These are phyloP conservation scores for Mesopsocus fuscifrons DNA, from an alignment of 2,888 invertebrate genomes.

Conservation along the genomic window DNA sequence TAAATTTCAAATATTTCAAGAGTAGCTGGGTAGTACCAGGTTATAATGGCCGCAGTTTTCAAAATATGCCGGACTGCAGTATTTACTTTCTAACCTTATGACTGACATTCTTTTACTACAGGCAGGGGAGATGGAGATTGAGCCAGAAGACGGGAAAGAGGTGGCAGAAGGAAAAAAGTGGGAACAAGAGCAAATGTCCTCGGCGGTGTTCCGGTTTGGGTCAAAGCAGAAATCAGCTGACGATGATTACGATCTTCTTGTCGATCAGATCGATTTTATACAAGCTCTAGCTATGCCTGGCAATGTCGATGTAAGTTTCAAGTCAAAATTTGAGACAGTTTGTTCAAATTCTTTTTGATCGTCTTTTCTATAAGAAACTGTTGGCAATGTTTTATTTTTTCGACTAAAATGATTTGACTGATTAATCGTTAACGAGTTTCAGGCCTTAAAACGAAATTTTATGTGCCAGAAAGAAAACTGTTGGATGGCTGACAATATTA, in stretches of 20 bases:
- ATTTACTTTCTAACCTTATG: too few relatives aligned
- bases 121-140: slow-evolving; percentile 46
- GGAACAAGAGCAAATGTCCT: slow-evolving; percentile 93
- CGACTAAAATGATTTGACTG: background rate
- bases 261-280: slow-evolving; percentile 96
- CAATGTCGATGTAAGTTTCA: slow-evolving; percentile 31
- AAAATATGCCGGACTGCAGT: too few relatives aligned
- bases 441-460: too few relatives aligned
- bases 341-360: too few relatives aligned
- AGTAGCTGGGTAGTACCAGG: too few relatives aligned
- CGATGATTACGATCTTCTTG: slow-evolving; percentile 81
- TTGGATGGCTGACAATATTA: too few relatives aligned
- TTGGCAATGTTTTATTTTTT: background rate
- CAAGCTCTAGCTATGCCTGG: slow-evolving; percentile 72
- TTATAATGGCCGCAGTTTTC: too few relatives aligned
- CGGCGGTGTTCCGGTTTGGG: slow-evolving; percentile 83
- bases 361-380: slow-evolving; percentile 16
- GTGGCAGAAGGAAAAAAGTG: slow-evolving; percentile 54
- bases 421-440: too few relatives aligned
- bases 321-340: too few relatives aligned
- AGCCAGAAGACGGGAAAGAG: slow-evolving; percentile 66
- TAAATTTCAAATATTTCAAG: too few relatives aligned
- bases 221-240: slow-evolving; percentile 58
- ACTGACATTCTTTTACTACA: too few relatives aligned
- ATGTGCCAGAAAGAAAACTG: too few relatives aligned